Evolutionary conservation across 2,888 invertebrate species (phyloP).

Genomic region (Bombylius discolor): DNA sequence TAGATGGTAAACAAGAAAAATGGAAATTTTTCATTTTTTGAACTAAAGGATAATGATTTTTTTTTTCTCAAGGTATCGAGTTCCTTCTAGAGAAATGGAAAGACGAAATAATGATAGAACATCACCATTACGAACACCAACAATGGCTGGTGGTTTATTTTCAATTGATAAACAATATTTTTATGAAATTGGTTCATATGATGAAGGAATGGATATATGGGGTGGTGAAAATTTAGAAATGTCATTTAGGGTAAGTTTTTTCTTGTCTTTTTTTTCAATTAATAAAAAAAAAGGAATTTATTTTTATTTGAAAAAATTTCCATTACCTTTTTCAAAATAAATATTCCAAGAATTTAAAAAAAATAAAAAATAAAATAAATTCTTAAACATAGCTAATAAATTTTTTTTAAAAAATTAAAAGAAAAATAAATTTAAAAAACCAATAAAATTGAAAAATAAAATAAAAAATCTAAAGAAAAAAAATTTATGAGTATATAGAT

Average conservation of each 20-base stretch:
- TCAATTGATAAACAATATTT: slow-evolving; percentile 94
- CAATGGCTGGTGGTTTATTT: slow-evolving; percentile 95
- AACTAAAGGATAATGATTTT: background rate
- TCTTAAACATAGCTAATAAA: background rate
- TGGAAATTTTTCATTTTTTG: background rate
- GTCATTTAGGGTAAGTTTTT: slow-evolving; percentile 38
- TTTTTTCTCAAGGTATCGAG: slow-evolving; percentile 64
- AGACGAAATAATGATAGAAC: slow-evolving; percentile 87
- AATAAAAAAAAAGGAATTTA: too few species aligned
- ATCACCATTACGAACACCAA: slow-evolving; percentile 84
- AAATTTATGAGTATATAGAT: slow-evolving; percentile 46
- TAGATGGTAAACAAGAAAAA: slow-evolving; percentile 59
- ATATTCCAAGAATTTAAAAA: background rate
- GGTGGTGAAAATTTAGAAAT: slow-evolving; percentile 49
- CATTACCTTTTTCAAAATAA: background rate
- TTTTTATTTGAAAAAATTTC: background rate
- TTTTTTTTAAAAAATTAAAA: background rate
- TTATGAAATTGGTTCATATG: slow-evolving; percentile 94
- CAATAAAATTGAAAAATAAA: too few species aligned
- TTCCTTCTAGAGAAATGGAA: slow-evolving; percentile 93
- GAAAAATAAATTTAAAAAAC: background rate
- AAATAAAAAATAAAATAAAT: too few species aligned
- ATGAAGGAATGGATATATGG: slow-evolving; percentile 99
- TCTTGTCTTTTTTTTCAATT: too few species aligned
- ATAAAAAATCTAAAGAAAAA: background rate